Evolutionary conservation across 2,797 vertebrate species (phyloP), one percentile per base, ranked within the genome.

Genomic region (Propithecus deckenii): DNA sequence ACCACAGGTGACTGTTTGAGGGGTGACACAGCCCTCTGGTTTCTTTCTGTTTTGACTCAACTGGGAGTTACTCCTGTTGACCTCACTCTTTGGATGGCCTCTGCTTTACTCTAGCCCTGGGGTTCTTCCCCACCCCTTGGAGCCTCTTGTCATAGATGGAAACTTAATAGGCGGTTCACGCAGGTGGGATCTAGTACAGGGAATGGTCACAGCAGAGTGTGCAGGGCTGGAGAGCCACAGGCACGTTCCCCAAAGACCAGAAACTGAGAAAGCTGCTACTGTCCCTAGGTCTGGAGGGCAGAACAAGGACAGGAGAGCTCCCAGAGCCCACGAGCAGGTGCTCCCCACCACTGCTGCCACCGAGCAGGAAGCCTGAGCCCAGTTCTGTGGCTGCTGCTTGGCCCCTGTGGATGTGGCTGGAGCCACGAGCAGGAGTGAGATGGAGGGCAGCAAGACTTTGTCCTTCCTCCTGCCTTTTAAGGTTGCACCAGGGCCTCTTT

Each of bases 1-100:
- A 46, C 48, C 52, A 3, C 52, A 65, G 67, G 61, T 65, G 75
- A 81, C 88, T 38, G n/a, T 35, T 41, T 35, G 72, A 93, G 69
- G 38, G 96, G 43, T 41, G 57, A 30, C 79, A 30, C 14, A 25
- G 30, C 71, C 63, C 65, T 63, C 13, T 17, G 65, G 52, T 69
- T 71, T 76, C 69, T 76, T 90, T 88, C 79, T 83, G 50, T 89
- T 92, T 83, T 85, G 83, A 81, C 76, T 67, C 35, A 63, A 12
- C 25, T 48, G n/a, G 48, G 38, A 86, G 20, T 85, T 59, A 52
- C 55, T 20, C 13, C 57, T 69, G 72, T 41, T 75, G 48, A 74
- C 55, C n/a, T 74, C 11, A 20, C 43, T 84, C 52, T 93, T 41
- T 30, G 35, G n/a, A 50, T 79, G 83, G 35, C 28, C 43, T 81